Evolutionary conservation across 2,888 invertebrate genomes (phyloP).

Genomic region (Lampropteryx suffumata): DNA sequence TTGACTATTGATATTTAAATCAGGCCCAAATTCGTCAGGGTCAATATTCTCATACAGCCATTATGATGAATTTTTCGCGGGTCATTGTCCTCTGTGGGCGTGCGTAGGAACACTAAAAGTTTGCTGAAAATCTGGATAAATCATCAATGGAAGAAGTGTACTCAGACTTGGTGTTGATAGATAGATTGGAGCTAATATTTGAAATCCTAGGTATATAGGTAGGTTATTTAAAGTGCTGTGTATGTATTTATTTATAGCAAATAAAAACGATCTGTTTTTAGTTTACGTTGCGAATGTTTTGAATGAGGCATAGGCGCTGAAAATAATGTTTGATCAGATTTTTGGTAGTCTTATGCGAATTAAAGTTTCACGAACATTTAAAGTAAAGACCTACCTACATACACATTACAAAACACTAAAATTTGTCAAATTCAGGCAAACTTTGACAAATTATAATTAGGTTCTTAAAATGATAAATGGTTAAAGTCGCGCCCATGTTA

Average conservation of each 20-base stretch:
- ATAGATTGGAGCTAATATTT: slow-evolving; percentile 8
- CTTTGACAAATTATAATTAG: too few species aligned
- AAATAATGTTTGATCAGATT: too few species aligned
- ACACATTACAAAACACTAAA: too few species aligned
- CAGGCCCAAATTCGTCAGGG: slow-evolving; percentile 18
- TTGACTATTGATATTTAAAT: slow-evolving; percentile 28
- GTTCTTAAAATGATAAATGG: slow-evolving; percentile 12
- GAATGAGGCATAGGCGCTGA: too few species aligned
- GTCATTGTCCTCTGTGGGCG: slow-evolving; percentile 11
- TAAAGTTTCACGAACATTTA: too few species aligned
- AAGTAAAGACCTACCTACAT: too few species aligned
- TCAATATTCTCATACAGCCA: slow-evolving; percentile 25
- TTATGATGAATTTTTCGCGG: slow-evolving; percentile 4
- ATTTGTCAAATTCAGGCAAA: too few species aligned
- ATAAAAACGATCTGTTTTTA: too few species aligned
- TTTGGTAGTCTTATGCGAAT: too few species aligned
- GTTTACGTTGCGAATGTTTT: too few species aligned
- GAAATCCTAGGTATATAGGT: not conserved
- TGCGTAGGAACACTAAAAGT: slow-evolving; percentile 14
- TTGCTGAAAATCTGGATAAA: slow-evolving; percentile 10
- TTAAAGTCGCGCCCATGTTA: slow-evolving; percentile 15
- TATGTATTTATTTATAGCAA: too few species aligned
- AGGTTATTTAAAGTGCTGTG: too few species aligned
- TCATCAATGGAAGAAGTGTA: slow-evolving; percentile 10
- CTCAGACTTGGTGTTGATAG: slow-evolving; percentile 9